Evolutionary conservation across 2,797 vertebrate species (phyloP), one percentile per base, ranked within the genome.

Genomic region (Linurgus olivaceus): DNA sequence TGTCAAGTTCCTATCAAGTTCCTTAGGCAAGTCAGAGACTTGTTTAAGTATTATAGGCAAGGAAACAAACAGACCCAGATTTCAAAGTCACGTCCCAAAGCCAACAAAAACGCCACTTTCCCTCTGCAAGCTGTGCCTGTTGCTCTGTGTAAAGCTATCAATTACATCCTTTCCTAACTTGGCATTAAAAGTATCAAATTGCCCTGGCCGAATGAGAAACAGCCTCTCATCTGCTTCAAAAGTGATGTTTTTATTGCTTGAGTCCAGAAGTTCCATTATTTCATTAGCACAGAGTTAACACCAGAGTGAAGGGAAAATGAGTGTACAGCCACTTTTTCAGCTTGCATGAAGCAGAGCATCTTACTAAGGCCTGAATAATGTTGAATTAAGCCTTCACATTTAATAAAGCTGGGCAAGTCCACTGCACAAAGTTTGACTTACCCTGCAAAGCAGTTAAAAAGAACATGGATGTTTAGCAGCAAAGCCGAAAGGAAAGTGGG

Each of bases 51-150:
- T 62, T 61, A 74, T 11, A 90, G 42, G 57, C 76, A 51, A 80
- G 62, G 85, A 94, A 90, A 85, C 77, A 94, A 86, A 89, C 50
- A 94, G 72, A 83, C 35, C 6, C 58, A 65, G 61, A 72, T 88
- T 96, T 91, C 93, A 94, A 96, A 94, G 89, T 72, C 75, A 87
- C 3, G 0, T 58, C 42, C 57, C 2, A 1, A 28, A 86, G 73
- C 88, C 82, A 95, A 65, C 2, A 2, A 94, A 94, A 94, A 91
- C 8, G 17, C 51, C 37, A 68, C 76, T 72, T 86, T 66, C 58
- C 50, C 65, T 68, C 54, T 15, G 44, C 70, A 91, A 73, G 82
- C 73, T 44, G 28, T 40, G 78, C 45, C 37, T 77, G 50, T 33
- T 66, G 61, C 50, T 91, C 68, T 78, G 42, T 47, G 47, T 68